Evolutionary conservation across 2,113 vertebrate genomes (phyloP).

Genomic region (Scalopus aquaticus): DNA sequence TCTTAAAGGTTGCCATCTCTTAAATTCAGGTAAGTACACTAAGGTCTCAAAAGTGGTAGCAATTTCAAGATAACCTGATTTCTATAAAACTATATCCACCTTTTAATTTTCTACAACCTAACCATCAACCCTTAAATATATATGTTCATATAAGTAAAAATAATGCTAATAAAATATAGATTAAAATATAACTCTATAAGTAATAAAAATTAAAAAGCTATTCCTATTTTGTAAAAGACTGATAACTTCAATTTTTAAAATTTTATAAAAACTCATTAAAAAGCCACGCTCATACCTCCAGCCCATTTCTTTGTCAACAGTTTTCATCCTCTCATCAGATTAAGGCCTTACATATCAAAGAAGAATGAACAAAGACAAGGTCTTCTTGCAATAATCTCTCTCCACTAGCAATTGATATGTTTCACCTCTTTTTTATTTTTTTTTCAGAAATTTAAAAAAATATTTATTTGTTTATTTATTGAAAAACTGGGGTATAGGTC

Average conservation of each 20-base stretch:
- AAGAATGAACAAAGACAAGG: neutral
- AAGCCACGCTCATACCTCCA: neutral
- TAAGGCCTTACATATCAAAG: neutral
- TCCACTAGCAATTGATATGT: neutral
- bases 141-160: neutral
- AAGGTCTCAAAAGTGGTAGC: conserved; percentile 73
- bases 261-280: neutral
- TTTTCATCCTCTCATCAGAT: neutral
- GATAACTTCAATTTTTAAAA: neutral
- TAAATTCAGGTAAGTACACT: conserved; percentile 69
- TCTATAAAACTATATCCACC: neutral
- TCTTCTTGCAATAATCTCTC: conserved; percentile 8
- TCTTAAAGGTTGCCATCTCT: conserved; percentile 74
- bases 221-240: neutral
- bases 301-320: neutral
- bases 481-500: no score
- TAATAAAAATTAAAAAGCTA: neutral
- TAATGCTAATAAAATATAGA: neutral
- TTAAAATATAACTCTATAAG: conserved; percentile 2
- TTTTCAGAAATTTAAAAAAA: no score
- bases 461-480: no score
- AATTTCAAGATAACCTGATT: conserved; percentile 79
- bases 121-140: neutral
- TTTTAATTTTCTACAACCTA: conserved; percentile 19
- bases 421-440: neutral